Evolutionary conservation across 2,888 invertebrate genomes (phyloP).

Genomic region (Dascillus cervinus): DNA sequence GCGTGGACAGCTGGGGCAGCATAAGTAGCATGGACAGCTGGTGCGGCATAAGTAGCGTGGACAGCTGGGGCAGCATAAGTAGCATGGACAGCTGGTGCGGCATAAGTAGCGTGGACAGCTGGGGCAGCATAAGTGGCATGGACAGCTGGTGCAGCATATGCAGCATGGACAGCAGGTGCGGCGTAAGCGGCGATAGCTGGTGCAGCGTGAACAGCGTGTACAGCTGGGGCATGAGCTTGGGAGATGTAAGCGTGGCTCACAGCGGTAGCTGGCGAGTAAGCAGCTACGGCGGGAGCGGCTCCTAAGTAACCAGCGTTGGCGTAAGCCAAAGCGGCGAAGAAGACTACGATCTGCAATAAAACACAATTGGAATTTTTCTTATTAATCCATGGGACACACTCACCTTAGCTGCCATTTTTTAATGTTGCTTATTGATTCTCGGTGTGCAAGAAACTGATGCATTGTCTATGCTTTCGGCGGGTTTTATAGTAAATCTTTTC

Average conservation of each 20-base stretch:
- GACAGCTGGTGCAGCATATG: slow-evolving; percentile 31
- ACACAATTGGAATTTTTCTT: too few species aligned
- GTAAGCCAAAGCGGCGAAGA: too few species aligned
- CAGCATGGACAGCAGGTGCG: slow-evolving; percentile 38
- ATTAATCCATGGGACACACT: slow-evolving; percentile 1
- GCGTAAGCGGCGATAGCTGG: slow-evolving; percentile 54
- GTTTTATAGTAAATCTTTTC: slow-evolving; percentile 15
- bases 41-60: slow-evolving; percentile 31
- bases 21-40: slow-evolving; percentile 33
- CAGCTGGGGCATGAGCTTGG: slow-evolving; percentile 36
- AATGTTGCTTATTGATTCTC: slow-evolving; percentile 12
- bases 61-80: slow-evolving; percentile 30
- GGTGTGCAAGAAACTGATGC: slow-evolving; percentile 15
- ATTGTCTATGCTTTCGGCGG: slow-evolving; percentile 7
- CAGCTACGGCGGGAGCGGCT: slow-evolving; percentile 30
- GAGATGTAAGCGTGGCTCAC: slow-evolving; percentile 28
- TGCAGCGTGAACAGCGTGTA: slow-evolving; percentile 52
- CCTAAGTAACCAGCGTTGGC: too few species aligned
- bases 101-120: slow-evolving; percentile 26
- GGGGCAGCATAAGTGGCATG: slow-evolving; percentile 36
- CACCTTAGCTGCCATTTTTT: slow-evolving; percentile 30
- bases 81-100: slow-evolving; percentile 27
- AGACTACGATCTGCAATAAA: too few species aligned
- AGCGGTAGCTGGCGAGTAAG: slow-evolving; percentile 27
- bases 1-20: slow-evolving; percentile 25